Percentiles rank a stretch among this genome's conserved stretches.
phyloP scores from a whole-genome alignment of 1,140 invertebrate species.

The Melitaea cinxia region DNA sequence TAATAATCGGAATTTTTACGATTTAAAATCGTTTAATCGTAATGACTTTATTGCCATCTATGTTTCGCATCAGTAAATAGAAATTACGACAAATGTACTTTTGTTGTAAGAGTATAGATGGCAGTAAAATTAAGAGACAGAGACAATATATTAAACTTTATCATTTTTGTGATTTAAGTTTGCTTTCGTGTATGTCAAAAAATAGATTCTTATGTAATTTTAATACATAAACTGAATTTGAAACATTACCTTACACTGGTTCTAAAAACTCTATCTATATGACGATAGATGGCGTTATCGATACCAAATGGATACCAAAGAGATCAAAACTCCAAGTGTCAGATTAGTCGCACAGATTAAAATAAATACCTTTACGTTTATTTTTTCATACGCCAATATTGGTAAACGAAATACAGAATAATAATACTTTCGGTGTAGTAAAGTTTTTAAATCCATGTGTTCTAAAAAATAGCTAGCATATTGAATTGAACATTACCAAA shows the following conservation, averaged over 20 bases:
- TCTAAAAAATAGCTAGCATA: not conserved
- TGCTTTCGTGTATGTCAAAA: no score
- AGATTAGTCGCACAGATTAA: not conserved
- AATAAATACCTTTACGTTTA: not conserved
- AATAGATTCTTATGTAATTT: no score
- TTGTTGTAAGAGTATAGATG: not conserved
- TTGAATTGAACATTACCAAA: not conserved
- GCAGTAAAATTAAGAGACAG: not conserved
- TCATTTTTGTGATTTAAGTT: no score
- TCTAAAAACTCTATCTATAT: no score
- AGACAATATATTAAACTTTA: not conserved
- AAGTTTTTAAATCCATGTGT: not conserved
- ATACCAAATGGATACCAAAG: no score
- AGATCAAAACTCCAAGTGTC: no score
- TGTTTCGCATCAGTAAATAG: not conserved
- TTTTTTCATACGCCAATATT: not conserved
- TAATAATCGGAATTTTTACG: no score
- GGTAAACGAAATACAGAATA: not conserved
- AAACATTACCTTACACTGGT: no score
- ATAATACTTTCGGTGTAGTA: not conserved
- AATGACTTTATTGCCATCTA: no score
- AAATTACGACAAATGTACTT: not conserved
- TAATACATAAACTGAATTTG: no score
- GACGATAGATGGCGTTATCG: conserved; percentile 5
- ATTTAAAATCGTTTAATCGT: no score